phyloP scores from a whole-genome alignment of 2,888 invertebrate species.

The Anticlea derivata region DNA sequence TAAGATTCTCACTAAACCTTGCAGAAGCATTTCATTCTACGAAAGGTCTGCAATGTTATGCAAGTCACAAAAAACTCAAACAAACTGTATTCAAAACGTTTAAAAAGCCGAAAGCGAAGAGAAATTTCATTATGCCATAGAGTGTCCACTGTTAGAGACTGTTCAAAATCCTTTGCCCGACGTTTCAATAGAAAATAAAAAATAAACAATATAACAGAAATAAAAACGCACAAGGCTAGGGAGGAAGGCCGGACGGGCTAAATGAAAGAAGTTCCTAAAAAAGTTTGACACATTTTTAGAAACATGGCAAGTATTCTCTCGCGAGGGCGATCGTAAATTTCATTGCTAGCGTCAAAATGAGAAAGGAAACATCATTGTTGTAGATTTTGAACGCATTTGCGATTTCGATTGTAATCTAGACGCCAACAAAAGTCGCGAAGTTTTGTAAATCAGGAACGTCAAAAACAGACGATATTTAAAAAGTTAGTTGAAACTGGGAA shows the following conservation, averaged over 20 bases:
- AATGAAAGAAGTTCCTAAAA: conserved; percentile 83
- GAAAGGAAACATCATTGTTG: conserved; percentile 81
- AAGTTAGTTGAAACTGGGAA: no score
- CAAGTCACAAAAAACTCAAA: background rate
- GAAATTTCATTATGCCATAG: conserved; percentile 68
- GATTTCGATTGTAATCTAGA: conserved; percentile 14
- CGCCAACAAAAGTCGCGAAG: background rate
- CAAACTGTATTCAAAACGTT: conserved; percentile 32
- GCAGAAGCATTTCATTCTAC: no score
- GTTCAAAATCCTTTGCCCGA: conserved; percentile 68
- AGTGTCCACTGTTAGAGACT: conserved; percentile 61
- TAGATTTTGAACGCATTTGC: conserved; percentile 71
- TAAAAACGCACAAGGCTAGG: conserved; percentile 73
- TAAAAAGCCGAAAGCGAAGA: conserved; percentile 49
- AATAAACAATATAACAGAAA: conserved; percentile 73
- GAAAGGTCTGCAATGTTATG: no score
- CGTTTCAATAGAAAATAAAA: conserved; percentile 79
- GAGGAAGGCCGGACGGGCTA: conserved; percentile 76
- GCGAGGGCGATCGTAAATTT: conserved; percentile 78
- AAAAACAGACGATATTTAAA: no score
- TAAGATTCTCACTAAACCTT: background rate
- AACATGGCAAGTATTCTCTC: conserved; percentile 78
- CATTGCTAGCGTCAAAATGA: conserved; percentile 76
- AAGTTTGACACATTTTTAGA: conserved; percentile 84
- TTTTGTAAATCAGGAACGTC: no score